Conservation (phyloP, 2,113 vertebrate genomes). For the Cyphomyrus discorhynchus region DNA sequence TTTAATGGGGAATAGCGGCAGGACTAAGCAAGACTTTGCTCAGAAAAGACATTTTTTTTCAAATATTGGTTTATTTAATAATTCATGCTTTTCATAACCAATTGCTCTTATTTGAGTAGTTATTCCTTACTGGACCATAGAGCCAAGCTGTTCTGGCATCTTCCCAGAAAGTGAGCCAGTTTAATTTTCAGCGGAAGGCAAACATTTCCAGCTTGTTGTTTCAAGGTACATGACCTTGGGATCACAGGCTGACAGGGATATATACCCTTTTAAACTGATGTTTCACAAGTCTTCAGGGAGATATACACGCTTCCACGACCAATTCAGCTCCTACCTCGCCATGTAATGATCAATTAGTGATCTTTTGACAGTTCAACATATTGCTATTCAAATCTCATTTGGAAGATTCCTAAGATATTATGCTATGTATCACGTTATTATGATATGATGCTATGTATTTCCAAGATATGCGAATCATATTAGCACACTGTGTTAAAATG, state of each 20-base stretch:
- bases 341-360: not conserved
- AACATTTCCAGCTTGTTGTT: not conserved
- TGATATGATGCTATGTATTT: not conserved
- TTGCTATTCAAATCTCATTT: not conserved
- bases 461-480: not conserved
- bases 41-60: not conserved
- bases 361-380: not conserved
- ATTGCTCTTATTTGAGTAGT: not conserved
- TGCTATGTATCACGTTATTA: not conserved
- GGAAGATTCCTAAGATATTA: not conserved
- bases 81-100: not conserved
- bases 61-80: not conserved
- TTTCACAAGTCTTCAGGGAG: not conserved
- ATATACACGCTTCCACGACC: not conserved
- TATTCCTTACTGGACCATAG: not conserved
- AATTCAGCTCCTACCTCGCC: not conserved
- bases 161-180: not conserved
- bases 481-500: not conserved
- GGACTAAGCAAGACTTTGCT: not conserved
- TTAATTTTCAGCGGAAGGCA: not conserved
- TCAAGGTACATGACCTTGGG: constrained; percentile 6
- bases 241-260: not conserved
- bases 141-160: not conserved
- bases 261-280: not conserved
- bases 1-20: not conserved